Evolutionary conservation across 30 jellyfish, hydroid and myxozoan species (phyloP).

Genomic region (Chrysaora quinquecirrha): DNA sequence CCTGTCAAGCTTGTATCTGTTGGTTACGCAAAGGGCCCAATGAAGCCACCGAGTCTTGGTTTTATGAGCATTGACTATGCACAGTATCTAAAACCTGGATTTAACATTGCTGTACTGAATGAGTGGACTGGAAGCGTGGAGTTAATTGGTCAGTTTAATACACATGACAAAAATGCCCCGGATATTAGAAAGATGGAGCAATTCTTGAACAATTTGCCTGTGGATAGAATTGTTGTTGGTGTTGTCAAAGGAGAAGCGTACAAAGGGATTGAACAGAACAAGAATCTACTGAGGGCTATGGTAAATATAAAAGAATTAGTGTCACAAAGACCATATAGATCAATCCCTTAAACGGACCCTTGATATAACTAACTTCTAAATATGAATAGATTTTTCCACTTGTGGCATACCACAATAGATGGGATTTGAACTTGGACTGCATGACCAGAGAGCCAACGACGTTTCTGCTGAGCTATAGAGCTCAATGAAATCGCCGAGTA

Average conservation of each 20-base stretch:
- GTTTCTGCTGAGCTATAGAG: too few species aligned
- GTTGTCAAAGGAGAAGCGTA: conserved; percentile 61
- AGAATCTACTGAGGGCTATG: neutral
- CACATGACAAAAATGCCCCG: conserved; percentile 13
- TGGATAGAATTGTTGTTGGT: conserved; percentile 54
- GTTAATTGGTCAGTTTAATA: conserved; percentile 20
- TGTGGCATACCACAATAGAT: too few species aligned
- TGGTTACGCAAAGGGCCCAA: conserved; percentile 24
- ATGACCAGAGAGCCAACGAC: too few species aligned
- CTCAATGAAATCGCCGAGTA: too few species aligned
- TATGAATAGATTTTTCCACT: too few species aligned
- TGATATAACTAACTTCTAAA: too few species aligned
- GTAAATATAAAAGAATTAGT: too few species aligned
- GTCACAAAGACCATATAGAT: too few species aligned
- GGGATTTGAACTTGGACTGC: too few species aligned
- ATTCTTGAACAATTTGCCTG: conserved; percentile 42
- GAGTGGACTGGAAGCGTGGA: conserved; percentile 59
- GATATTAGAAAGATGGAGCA: conserved; percentile 35
- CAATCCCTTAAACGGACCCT: too few species aligned
- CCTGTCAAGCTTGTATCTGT: conserved; percentile 30
- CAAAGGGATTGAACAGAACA: conserved; percentile 16
- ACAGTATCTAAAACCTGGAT: conserved; percentile 19
- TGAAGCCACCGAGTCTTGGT: neutral
- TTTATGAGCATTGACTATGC: neutral
- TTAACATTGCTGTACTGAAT: conserved; percentile 51